Base-by-base conservation (phyloP, 2,113 vertebrate genomes). In the Erythrocebus patas region DNA sequence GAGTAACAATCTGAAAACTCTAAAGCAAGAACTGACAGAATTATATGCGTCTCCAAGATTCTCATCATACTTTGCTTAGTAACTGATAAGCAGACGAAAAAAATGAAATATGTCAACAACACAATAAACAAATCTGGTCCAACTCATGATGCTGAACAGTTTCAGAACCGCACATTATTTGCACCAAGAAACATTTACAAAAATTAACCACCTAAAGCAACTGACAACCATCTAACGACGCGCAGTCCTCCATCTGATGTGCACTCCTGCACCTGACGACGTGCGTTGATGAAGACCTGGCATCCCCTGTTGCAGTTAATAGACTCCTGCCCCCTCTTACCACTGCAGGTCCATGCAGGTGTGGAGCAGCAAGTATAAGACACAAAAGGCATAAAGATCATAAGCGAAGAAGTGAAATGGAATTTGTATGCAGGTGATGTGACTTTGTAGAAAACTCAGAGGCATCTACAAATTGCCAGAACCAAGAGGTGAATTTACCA, bases 221-320 rank as follows among this genome's bases (percentile, higher is more conserved):
- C 45, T 10, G n/a, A 12, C 30, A 9, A 18, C 23, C 30, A 55
- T 7, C 52, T 55, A 55, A 55, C 2, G 18, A 55, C 2, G 2
- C 52, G 0, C 52, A 55, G 6, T 55, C 52, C 52, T 55, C 52
- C 52, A 55, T 55, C 52, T 55, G 52, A 55, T 2, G 18, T 55
- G 52, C 6, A 55, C 52, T 30, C 22, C 13, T 22, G 23, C 20
- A 35, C 5, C 23, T 13, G 23, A 17, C 5, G 22, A 25, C 0
- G 3, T 16, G 14, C 11, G 0, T 5, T 10, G 38, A n/a, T n/a
- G 85, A 32, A 38, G 23, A 23, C 16, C 32, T 52, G 22, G 0
- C 23, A 16, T 30, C 83, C 22, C 8, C 13, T 0, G 1, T 1
- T 0, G 5, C 23, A 3, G 4, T 6, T 1, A 4, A 1, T 0